These are phyloP conservation scores for Choreutis nemorana DNA, from an alignment of 2,888 invertebrate species.

Conservation along the genomic window DNA sequence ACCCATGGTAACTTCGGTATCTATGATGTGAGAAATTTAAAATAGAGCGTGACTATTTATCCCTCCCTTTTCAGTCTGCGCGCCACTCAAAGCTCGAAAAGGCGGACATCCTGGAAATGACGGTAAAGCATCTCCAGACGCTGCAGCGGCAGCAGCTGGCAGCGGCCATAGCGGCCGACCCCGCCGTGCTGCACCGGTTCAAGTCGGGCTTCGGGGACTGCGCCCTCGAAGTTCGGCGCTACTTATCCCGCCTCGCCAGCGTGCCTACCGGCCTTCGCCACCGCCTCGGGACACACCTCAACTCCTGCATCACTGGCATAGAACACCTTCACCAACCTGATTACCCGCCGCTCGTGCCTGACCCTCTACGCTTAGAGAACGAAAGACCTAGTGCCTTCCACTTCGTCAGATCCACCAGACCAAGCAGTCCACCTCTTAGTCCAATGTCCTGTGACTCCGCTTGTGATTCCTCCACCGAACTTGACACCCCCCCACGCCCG, in stretches of 20 bases:
- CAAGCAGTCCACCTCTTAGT: slow-evolving; percentile 74
- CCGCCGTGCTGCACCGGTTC: slow-evolving; percentile 84
- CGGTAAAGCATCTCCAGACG: slow-evolving; percentile 90
- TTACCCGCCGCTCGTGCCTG: slow-evolving; percentile 67
- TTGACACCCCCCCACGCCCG: slow-evolving; percentile 59
- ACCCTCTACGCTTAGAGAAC: slow-evolving; percentile 46
- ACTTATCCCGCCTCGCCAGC: slow-evolving; percentile 72
- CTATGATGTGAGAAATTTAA: background rate
- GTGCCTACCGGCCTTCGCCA: slow-evolving; percentile 66
- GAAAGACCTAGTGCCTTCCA: slow-evolving; percentile 55
- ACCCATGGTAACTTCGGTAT: background rate
- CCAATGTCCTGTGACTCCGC: slow-evolving; percentile 76
- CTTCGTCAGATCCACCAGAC: slow-evolving; percentile 42
- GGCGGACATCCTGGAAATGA: slow-evolving; percentile 94
- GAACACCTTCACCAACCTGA: slow-evolving; percentile 35
- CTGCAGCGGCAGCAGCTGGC: slow-evolving; percentile 88
- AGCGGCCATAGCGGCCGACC: slow-evolving; percentile 83
- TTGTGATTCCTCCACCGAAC: slow-evolving; percentile 67
- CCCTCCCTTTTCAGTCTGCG: slow-evolving; percentile 74
- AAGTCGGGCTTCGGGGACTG: slow-evolving; percentile 90
- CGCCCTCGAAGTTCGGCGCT: slow-evolving; percentile 81
- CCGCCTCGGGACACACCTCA: slow-evolving; percentile 71
- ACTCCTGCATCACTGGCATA: slow-evolving; percentile 69
- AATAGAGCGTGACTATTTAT: no score
- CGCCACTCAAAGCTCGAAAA: slow-evolving; percentile 95